These are phyloP conservation scores for Nymphalis urticae DNA, from an alignment of 2,888 invertebrate genomes.

Conservation along the genomic window DNA sequence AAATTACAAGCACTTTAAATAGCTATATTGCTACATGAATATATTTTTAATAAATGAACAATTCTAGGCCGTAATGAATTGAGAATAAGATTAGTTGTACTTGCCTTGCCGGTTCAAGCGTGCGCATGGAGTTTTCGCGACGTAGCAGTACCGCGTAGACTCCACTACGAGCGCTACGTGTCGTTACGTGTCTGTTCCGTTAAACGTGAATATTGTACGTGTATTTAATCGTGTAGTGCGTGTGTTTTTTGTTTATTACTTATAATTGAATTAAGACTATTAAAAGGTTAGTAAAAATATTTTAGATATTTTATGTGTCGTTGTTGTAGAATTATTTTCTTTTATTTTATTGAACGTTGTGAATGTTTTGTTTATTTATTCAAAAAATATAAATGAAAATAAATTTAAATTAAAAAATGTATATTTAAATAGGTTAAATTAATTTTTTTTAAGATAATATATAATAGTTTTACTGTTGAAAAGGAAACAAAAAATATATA, in stretches of 20 bases:
- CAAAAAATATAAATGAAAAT: too few relatives aligned
- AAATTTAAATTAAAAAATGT: too few relatives aligned
- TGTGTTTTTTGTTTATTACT: slow-evolving; percentile 27
- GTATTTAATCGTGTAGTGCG: slow-evolving; percentile 25
- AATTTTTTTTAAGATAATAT: too few relatives aligned
- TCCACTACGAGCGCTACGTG: slow-evolving; percentile 45
- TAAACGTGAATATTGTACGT: slow-evolving; percentile 30
- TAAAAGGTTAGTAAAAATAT: slow-evolving; percentile 18
- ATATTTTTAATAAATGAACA: slow-evolving; percentile 21
- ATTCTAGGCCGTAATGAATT: slow-evolving; percentile 39
- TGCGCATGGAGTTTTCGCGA: slow-evolving; percentile 41
- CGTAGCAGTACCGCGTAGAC: slow-evolving; percentile 49
- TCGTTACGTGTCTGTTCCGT: slow-evolving; percentile 37
- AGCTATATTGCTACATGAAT: slow-evolving; percentile 3
- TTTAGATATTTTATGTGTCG: background rate
- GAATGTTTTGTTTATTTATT: too few relatives aligned
- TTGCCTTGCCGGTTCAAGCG: slow-evolving; percentile 36
- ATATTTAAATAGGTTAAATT: too few relatives aligned
- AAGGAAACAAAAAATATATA: too few relatives aligned
- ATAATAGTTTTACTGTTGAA: too few relatives aligned
- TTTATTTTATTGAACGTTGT: background rate
- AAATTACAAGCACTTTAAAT: background rate
- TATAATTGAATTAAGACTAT: slow-evolving; percentile 15
- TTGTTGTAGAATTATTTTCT: background rate
- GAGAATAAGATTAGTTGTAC: slow-evolving; percentile 40